A percentile compares a stretch with the other conserved stretches of the same genome.
phyloP scores from a whole-genome alignment of 1,140 invertebrate species.

The Maconellicoccus hirsutus region DNA sequence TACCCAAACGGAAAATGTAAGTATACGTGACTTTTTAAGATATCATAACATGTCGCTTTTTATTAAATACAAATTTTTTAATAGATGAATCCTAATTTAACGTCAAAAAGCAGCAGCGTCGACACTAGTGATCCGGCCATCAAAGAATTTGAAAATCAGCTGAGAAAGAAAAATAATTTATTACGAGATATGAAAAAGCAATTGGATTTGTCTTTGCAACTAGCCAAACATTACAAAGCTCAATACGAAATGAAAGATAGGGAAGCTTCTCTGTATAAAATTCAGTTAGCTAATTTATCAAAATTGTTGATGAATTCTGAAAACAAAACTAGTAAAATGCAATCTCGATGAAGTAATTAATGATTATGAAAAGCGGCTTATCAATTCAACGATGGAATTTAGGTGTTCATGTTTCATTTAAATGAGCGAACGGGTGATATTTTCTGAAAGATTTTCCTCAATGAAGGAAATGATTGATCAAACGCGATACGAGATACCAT shows the following conservation, averaged over 20 bases:
- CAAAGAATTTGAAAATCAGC: background rate
- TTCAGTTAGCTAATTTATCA: slow-evolving; percentile 2
- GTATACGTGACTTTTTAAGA: background rate
- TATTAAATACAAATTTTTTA: background rate
- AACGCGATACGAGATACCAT: no score
- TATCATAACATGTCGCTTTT: background rate
- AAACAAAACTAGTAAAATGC: background rate
- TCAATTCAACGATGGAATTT: no score
- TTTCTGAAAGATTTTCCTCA: background rate
- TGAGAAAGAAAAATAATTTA: background rate
- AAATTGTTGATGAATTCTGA: background rate
- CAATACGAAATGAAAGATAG: background rate
- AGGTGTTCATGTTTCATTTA: background rate
- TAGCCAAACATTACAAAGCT: slow-evolving; percentile 1
- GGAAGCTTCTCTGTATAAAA: background rate
- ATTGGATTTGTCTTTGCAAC: background rate
- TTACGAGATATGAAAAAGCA: slow-evolving; percentile 14
- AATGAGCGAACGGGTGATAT: background rate
- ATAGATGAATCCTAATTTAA: background rate
- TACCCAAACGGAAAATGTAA: background rate
- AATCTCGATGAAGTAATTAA: background rate
- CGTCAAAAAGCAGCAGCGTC: background rate
- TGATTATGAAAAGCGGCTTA: no score
- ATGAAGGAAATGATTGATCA: no score
- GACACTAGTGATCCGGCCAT: background rate